A percentile compares a stretch with the other conserved stretches of the same genome.
Evolutionary conservation across 2,888 invertebrate species (phyloP).

Genomic region (Schizotus pectinicornis): DNA sequence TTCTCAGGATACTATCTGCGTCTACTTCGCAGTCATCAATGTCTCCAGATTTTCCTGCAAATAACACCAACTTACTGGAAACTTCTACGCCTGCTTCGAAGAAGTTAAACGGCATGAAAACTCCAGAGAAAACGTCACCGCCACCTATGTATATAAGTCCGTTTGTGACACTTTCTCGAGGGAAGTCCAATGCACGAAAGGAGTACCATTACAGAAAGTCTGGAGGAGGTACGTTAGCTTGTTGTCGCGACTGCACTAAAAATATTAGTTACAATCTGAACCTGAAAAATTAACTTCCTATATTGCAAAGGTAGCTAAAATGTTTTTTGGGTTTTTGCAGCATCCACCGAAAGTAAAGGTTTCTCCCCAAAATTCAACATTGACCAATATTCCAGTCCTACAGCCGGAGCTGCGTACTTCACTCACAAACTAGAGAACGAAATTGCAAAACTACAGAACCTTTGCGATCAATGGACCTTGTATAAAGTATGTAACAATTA

Average conservation of each 20-base stretch:
- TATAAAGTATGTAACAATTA: constrained; percentile 51
- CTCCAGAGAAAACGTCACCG: constrained; percentile 52
- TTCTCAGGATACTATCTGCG: no score
- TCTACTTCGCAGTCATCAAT: no score
- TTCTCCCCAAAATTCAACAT: constrained; percentile 27
- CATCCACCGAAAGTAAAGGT: constrained; percentile 15
- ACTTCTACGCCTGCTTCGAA: neutral
- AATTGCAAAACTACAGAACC: constrained; percentile 60
- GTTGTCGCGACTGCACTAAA: no score
- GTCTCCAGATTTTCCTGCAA: neutral
- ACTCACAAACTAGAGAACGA: constrained; percentile 60
- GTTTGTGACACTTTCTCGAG: constrained; percentile 65
- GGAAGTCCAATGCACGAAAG: constrained; percentile 65
- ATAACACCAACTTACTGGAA: neutral
- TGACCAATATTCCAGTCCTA: constrained; percentile 40
- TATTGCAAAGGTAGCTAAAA: no score
- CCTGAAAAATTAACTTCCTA: no score
- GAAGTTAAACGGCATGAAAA: neutral
- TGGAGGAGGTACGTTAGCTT: constrained; percentile 28
- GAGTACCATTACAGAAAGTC: constrained; percentile 57
- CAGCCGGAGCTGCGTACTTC: constrained; percentile 57
- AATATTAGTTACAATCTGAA: no score
- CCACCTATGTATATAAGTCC: constrained; percentile 63
- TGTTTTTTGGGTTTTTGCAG: neutral
- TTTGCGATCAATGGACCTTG: constrained; percentile 64